Base-by-base conservation (phyloP, 2,113 vertebrate genomes). In the Boleophthalmus pectinirostris region DNA sequence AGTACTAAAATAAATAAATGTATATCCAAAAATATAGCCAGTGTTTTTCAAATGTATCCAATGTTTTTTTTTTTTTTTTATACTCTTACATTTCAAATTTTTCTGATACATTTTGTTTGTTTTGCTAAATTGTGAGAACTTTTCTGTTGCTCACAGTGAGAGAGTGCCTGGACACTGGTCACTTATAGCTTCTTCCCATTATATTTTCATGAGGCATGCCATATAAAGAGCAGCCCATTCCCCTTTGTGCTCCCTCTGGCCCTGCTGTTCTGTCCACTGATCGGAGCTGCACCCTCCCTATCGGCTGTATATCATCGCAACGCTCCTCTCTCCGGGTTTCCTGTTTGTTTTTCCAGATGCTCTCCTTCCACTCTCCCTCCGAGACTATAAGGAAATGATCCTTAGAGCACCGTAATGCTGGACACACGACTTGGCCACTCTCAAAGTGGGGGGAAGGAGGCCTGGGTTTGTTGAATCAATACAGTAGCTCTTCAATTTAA, bases 301-400 rank as follows among this genome's bases (percentile, higher is more conserved):
- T 77, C 79, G 82, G 84, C 79, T 74, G 71, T 89, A 90, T 90
- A 92, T 93, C 87, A 90, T 85, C 77, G 71, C 77, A 68, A 24
- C 83, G 75, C 75, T 87, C 77, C 78, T 85, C 82, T 87, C 70
- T 49, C 81, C 66, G 78, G 72, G 72, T 84, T 90, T 90, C 85
- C 89, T 92, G 91, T 91, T 92, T 92, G 89, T 88, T 94, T 92
- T 92, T 92, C 90, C 91, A 92, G 90, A 93, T 91, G 90, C 87
- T 89, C 69, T 88, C 64, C 70, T 68, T 57, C 25, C 3, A 81
- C 80, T 85, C 78, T 88, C 85, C 88, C 83, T 68, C 68, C 77
- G 85, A 87, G 78, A 77, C 78, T 83, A 73, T 80, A 80, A 83
- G 85, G 82, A 86, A 89, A 80, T 33, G 18, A 86, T 86, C 79